A percentile compares a stretch with the other conserved stretches of the same genome.
Conservation (phyloP, 2,797 vertebrate genomes). For the Megaceryle alcyon region DNA sequence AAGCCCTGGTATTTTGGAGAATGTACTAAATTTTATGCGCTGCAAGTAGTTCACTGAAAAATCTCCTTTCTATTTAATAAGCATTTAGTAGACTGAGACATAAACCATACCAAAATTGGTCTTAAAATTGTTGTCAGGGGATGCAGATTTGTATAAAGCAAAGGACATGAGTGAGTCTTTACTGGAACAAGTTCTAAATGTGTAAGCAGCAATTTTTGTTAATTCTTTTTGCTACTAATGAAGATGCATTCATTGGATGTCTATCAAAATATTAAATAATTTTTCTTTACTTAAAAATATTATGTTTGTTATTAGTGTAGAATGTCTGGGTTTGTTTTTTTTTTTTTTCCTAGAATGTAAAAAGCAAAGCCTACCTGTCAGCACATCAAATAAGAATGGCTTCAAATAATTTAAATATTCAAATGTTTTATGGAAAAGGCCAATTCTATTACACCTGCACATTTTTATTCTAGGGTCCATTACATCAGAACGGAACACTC, state of each 20-base stretch:
- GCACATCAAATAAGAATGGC: background rate
- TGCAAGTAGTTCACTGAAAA: background rate
- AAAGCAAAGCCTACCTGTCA: background rate
- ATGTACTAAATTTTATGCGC: background rate
- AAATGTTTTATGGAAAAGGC: background rate
- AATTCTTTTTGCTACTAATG: background rate
- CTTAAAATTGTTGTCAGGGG: constrained; percentile 1
- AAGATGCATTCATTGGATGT: background rate
- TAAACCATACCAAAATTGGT: background rate
- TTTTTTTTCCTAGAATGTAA: background rate
- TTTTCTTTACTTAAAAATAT: background rate
- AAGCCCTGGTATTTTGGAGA: background rate
- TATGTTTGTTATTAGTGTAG: background rate
- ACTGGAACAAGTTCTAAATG: background rate
- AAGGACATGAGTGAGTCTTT: background rate
- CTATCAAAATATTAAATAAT: background rate
- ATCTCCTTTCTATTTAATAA: constrained; percentile 4
- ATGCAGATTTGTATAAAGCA: background rate
- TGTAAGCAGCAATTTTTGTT: background rate
- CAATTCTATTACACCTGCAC: background rate
- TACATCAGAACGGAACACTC: background rate
- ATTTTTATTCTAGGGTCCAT: background rate
- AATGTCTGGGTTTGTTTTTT: background rate
- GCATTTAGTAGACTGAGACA: constrained; percentile 15
- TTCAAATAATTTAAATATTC: background rate